Evolutionary conservation across 2,113 vertebrate genomes (phyloP), one percentile per base, ranked within the genome.

Genomic region (Lycocorax pyrrhopterus): DNA sequence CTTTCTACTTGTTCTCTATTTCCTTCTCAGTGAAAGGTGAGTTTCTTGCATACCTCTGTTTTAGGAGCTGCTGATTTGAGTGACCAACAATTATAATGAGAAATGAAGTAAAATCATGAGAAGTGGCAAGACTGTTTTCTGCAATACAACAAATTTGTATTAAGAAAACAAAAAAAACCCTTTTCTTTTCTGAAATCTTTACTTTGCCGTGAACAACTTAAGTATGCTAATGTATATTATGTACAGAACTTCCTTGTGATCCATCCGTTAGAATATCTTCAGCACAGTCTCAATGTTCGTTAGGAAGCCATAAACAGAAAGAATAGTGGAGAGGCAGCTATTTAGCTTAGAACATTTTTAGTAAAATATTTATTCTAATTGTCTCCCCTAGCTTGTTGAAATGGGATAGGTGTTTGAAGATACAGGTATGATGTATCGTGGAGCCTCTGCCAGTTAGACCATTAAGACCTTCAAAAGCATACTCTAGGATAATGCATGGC

Each of bases 311-410:
- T 92, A 97, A 97, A 97, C 96, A 97, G 96, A 95, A 97, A 87
- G 23, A 95, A 89, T 71, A 94, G 17, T 60, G 32, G 25, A 83
- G 63, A 84, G 25, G 4, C 44, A 96, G 62, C 15, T 95, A 87
- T 87, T 96, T 94, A 56, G 78, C 59, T 94, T 93, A 77, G 95
- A 97, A 89, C 23, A 69, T 63, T 90, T 94, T 96, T 44, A 39
- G 15, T 93, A 89, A 96, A 97, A 97, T 96, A 95, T 98, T 97
- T 98, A 97, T 96, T 97, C 60, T 92, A 96, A 94, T 94, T 90
- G 86, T 97, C 95, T 97, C 53, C 17, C 77, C 69, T 62, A 60
- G 49, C 39, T 90, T 80, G 30, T 74, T 90, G 55, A 82, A 93
- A 39, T 76, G 33, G 82, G 81, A 71, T 78, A 94, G 67, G 87